These are phyloP conservation scores for Eupithecia centaureata DNA, from an alignment of 2,888 invertebrate species.

Conservation along the genomic window DNA sequence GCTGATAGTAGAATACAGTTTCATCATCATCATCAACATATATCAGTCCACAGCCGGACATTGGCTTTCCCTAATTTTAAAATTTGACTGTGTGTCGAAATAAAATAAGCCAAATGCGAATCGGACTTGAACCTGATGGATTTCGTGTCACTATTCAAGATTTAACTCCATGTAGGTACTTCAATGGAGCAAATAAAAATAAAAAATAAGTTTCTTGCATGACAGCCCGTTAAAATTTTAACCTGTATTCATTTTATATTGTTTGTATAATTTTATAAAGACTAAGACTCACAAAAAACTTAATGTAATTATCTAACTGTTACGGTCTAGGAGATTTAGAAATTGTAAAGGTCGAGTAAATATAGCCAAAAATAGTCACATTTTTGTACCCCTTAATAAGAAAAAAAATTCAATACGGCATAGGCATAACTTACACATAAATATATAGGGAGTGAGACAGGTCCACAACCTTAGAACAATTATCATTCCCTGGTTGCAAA, in stretches of 20 bases:
- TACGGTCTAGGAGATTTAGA: neutral
- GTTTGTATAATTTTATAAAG: no score
- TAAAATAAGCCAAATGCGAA: neutral
- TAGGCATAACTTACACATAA: neutral
- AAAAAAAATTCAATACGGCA: neutral
- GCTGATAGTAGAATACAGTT: neutral
- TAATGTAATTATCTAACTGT: neutral
- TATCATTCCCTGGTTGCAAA: constrained; percentile 80
- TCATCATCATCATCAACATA: no score
- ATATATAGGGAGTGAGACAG: constrained; percentile 4
- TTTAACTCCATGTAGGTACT: no score
- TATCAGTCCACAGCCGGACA: no score
- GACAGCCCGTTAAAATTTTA: neutral
- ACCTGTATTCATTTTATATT: neutral
- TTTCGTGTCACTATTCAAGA: no score
- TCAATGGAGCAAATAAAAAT: neutral
- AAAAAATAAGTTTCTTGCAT: neutral
- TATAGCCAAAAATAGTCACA: neutral
- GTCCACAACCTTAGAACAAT: constrained; percentile 65
- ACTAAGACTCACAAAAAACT: neutral
- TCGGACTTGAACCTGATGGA: no score
- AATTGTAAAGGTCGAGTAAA: neutral
- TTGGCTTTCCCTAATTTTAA: no score
- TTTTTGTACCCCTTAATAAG: neutral
- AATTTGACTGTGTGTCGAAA: no score